These are phyloP conservation scores for Elmis aenea DNA, from an alignment of 2,888 invertebrate species.

Conservation along the genomic window DNA sequence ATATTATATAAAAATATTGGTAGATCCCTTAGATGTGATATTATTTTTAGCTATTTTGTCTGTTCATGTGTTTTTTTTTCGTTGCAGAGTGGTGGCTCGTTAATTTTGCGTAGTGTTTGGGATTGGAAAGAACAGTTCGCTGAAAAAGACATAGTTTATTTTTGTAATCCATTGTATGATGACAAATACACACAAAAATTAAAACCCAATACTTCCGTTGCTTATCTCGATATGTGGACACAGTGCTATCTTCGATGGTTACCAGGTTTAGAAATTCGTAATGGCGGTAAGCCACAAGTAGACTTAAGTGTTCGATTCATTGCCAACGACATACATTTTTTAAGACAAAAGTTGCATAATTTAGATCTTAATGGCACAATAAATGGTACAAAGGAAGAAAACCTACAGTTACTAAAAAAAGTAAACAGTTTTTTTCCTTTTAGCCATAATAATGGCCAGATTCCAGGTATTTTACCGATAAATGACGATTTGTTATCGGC, in stretches of 20 bases:
- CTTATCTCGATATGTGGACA: conserved; percentile 70
- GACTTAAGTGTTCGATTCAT: conserved; percentile 50
- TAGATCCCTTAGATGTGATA: too few species aligned
- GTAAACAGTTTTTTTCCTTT: conserved; percentile 51
- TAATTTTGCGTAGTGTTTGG: conserved; percentile 76
- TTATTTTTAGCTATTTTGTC: too few species aligned
- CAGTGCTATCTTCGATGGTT: conserved; percentile 91
- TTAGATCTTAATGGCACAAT: conserved; percentile 20
- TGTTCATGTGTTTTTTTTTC: too few species aligned
- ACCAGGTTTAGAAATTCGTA: conserved; percentile 70
- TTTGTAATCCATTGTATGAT: conserved; percentile 78
- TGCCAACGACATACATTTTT: conserved; percentile 48
- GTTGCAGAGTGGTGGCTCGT: conserved; percentile 35
- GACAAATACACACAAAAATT: conserved; percentile 40
- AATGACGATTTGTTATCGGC: conserved; percentile 59
- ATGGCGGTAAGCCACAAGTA: conserved; percentile 62
- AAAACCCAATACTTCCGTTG: conserved; percentile 51
- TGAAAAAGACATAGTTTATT: conserved; percentile 73
- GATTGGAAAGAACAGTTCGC: conserved; percentile 86
- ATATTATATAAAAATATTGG: too few species aligned
- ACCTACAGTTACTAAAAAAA: conserved; percentile 38
- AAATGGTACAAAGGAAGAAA: conserved; percentile 37
- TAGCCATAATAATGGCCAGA: conserved; percentile 40
- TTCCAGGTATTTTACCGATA: conserved; percentile 46
- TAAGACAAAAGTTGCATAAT: conserved; percentile 37